Base-by-base conservation (phyloP, 2,888 invertebrate genomes). In the Brachyptera putata region DNA sequence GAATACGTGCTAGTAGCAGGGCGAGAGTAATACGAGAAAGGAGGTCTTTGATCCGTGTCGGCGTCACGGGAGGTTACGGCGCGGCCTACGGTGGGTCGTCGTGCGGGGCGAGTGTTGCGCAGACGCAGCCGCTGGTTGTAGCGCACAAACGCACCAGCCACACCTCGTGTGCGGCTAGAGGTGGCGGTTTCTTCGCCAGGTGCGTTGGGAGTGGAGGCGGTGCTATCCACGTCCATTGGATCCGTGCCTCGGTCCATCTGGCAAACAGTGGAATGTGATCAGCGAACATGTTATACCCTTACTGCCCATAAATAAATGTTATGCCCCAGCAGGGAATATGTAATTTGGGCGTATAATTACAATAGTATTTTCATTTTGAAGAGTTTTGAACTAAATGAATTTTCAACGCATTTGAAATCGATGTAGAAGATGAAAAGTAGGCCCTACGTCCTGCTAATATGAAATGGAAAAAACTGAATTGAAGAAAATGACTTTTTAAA, bases 191-290 rank as follows among this genome's bases (percentile, higher is more conserved):
- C 41, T 2, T 14, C 41, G 13, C 41, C 11, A 41, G 7, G 34
- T 11, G 34, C 7, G 39, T 39, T 7, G 4, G 11, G 39, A 5
- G 39, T 4, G 7, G 3, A 24, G 24, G 22, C 24, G 1, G n/a
- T 24, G 14, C 9, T 9, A 14, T 82, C 81, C 0, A 80, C 75
- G 69, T 85, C 85, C 84, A 85, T 85, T 0, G 85, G 85, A 70
- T 86, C 85, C 1, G 86, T 85, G 3, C 85, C 85, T 58, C 85
- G 81, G 69, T 86, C 85, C 66, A 81, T 84, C 85, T 85, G 70
- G 26, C 70, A 70, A 66, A 63, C n/a, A n/a, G n/a, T n/a, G n/a
- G n/a, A n/a, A n/a, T n/a, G n/a, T n/a, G n/a, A n/a, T n/a, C n/a
- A n/a, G n/a, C n/a, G n/a, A n/a, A n/a, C n/a, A n/a, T n/a, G n/a